Evolutionary conservation across 2,888 invertebrate species (phyloP), one percentile per base, ranked within the genome.

Genomic region (Cephus nigrinus): DNA sequence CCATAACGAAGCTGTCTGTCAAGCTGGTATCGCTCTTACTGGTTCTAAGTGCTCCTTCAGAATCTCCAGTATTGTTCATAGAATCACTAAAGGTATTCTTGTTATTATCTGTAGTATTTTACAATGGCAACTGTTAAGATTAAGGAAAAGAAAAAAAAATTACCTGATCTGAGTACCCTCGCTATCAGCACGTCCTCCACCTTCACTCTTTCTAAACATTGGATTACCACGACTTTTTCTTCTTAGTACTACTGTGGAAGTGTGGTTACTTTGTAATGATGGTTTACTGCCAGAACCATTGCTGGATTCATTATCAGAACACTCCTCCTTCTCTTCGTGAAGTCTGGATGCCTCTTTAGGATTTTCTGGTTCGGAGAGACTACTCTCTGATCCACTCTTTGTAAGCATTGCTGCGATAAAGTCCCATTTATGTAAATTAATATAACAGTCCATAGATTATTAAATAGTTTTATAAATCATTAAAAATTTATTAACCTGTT

Each of bases 1-100:
- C 94, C 84, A 98, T 94, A 3, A 97, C 97, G 92, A 98, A 98
- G 34, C 97, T 97, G 90, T 98, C 97, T 0, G 97, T 97, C 31
- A 98, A 93, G 89, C 97, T 97, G 0, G 97, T 97, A 90, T 98
- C 97, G 3, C 97, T 97, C 93, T 97, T 97, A 92, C 97, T 97
- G 12, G 96, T 94, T 75, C 97, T 93, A 85, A 97, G 93, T 1
- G 94, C 94, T 35, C 92, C 87, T 78, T 91, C 91, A 2, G 88
- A 82, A 80, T 91, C 91, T 4, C 85, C 85, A 40, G 80, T 75
- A 74, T 80, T 87, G 68, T 72, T 87, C 35, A 80, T 75, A 2
- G 84, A 84, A 77, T 91, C 90, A 36, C 90, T 91, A 68, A 34
- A 76, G 79, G 71, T 34, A 74, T 68, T 77, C 0, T 55, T 23